These are phyloP conservation scores for Tiphia femorata DNA, from an alignment of 2,888 invertebrate genomes.

Conservation along the genomic window DNA sequence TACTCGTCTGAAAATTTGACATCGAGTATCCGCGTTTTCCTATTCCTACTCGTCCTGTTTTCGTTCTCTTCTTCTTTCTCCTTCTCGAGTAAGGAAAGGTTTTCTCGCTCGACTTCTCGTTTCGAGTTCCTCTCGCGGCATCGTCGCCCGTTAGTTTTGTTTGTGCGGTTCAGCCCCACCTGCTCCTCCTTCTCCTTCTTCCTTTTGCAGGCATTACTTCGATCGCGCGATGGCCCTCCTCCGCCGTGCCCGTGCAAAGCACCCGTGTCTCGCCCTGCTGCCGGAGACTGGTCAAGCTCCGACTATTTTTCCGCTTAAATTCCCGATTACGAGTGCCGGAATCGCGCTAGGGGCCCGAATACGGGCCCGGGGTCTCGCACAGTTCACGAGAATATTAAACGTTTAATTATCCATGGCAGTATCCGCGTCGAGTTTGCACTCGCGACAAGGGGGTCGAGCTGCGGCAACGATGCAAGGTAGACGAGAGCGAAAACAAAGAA, in stretches of 20 bases:
- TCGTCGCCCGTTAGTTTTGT: constrained; percentile 17
- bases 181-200: background rate
- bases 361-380: constrained; percentile 15
- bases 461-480: no score
- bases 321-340: no score
- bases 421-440: constrained; percentile 27
- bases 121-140: constrained; percentile 7
- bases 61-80: no score
- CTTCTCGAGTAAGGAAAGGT: no score
- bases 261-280: background rate
- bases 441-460: background rate
- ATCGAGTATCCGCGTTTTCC: constrained; percentile 3
- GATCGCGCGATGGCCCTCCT: no score
- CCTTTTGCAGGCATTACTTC: no score
- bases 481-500: no score
- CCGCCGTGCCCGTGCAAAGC: no score
- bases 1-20: constrained; percentile 29
- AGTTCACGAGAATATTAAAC: constrained; percentile 39
- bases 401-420: constrained; percentile 40
- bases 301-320: background rate
- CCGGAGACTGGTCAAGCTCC: background rate
- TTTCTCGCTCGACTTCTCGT: background rate
- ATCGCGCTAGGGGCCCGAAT: constrained; percentile 8
- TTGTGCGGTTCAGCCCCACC: constrained; percentile 40
- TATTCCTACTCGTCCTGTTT: constrained; percentile 17